Conservation (phyloP, 2,888 invertebrate genomes). For the Catocala sponsa region DNA sequence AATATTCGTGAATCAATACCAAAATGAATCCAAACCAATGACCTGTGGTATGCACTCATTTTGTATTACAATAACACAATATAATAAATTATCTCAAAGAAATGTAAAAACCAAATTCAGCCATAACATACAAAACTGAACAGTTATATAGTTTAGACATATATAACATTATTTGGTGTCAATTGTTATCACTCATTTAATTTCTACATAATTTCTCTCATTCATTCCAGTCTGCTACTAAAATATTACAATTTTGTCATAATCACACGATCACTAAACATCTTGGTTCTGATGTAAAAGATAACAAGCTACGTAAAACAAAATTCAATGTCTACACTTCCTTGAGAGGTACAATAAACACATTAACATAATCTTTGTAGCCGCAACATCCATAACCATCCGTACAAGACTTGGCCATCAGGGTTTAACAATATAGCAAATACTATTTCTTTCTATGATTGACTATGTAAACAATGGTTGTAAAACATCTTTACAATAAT, state of each 20-base stretch:
- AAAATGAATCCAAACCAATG: conserved; percentile 73
- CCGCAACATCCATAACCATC: conserved; percentile 54
- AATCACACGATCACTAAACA: conserved; percentile 39
- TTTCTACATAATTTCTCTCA: conserved; percentile 39
- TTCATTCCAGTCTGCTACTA: conserved; percentile 36
- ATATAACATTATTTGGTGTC: conserved; percentile 46
- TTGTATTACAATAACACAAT: conserved; percentile 58
- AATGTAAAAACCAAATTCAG: conserved; percentile 67
- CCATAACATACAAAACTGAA: conserved; percentile 34
- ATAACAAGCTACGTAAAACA: conserved; percentile 53
- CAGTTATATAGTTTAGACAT: conserved; percentile 19
- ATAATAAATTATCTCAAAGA: conserved; percentile 67
- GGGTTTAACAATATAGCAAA: conserved; percentile 66
- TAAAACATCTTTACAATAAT: conserved; percentile 75
- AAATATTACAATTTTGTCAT: conserved; percentile 37
- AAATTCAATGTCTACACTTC: conserved; percentile 71
- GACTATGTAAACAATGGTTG: conserved; percentile 69
- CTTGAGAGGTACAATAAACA: conserved; percentile 67
- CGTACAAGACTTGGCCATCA: conserved; percentile 61
- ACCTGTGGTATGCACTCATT: conserved; percentile 64
- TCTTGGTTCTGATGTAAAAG: conserved; percentile 45
- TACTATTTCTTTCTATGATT: conserved; percentile 61
- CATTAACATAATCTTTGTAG: conserved; percentile 62
- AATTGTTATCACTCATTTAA: conserved; percentile 35
- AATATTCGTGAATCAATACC: conserved; percentile 58